These are phyloP conservation scores for Drosophila ezoana DNA, from an alignment of 2,888 invertebrate species.

Conservation along the genomic window DNA sequence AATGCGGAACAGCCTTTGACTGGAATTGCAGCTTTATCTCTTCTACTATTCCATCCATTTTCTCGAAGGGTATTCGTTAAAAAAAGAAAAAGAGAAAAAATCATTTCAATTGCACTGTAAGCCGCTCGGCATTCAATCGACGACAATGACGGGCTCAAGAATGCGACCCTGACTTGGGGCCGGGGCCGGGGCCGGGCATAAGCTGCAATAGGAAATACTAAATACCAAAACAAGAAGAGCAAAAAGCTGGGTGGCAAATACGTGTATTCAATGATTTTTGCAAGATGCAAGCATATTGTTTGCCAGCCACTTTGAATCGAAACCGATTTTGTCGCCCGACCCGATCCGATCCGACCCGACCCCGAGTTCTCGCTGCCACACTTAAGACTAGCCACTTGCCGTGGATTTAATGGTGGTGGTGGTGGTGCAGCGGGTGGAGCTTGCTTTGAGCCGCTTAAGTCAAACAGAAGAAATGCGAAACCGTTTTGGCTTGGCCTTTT, in stretches of 20 bases:
- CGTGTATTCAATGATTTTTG: slow-evolving; percentile 38
- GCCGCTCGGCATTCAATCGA: slow-evolving; percentile 22
- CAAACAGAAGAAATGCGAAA: slow-evolving; percentile 44
- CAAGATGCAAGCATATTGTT: slow-evolving; percentile 50
- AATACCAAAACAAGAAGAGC: slow-evolving; percentile 12
- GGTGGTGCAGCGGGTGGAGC: not conserved
- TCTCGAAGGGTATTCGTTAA: slow-evolving; percentile 14
- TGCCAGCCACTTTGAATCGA: slow-evolving; percentile 41
- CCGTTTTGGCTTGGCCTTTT: slow-evolving; percentile 42
- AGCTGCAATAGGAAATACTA: slow-evolving; percentile 53
- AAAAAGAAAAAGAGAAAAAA: not conserved
- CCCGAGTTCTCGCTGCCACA: too few species aligned
- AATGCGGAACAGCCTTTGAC: too few species aligned
- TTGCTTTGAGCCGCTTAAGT: slow-evolving; percentile 42
- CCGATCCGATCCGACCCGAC: too few species aligned
- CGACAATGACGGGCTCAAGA: slow-evolving; percentile 2
- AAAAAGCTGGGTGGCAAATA: slow-evolving; percentile 1
- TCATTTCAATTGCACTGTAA: slow-evolving; percentile 26
- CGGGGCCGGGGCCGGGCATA: slow-evolving; percentile 18
- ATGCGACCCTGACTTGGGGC: slow-evolving; percentile 19
- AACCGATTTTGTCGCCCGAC: slow-evolving; percentile 2
- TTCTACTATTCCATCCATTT: not conserved
- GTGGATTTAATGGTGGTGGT: too few species aligned
- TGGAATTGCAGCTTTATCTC: too few species aligned
- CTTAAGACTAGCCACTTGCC: too few species aligned